Conservation (phyloP, 1,140 invertebrate genomes). For the Rhopalosiphum padi region DNA sequence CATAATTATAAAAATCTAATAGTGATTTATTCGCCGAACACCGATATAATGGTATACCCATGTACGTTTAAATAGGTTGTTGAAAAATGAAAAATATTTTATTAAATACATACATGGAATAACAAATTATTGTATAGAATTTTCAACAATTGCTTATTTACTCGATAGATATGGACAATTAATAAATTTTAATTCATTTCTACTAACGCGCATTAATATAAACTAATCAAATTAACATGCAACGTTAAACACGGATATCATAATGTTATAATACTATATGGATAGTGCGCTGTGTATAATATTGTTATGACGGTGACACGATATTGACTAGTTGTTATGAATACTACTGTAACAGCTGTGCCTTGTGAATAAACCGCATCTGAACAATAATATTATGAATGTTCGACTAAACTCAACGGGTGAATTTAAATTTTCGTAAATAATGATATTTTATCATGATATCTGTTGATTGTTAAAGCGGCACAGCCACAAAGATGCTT, state of each 20-base stretch:
- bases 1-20: neutral
- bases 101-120: no score
- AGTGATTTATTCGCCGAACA: neutral
- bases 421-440: neutral
- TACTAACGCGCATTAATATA: neutral
- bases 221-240: slow-evolving; percentile 24
- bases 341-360: neutral
- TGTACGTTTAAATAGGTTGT: neutral
- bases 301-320: neutral
- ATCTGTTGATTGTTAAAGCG: neutral
- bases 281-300: neutral
- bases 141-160: neutral
- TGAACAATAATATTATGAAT: neutral
- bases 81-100: neutral
- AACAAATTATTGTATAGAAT: neutral
- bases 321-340: neutral
- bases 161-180: neutral
- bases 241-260: neutral
- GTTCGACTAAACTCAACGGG: neutral
- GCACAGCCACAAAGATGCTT: neutral
- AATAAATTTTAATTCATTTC: neutral
- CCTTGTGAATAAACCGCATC: neutral
- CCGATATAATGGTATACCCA: neutral
- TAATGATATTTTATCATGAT: slow-evolving; percentile 3
- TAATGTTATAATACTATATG: neutral